Evolutionary conservation across 2,888 invertebrate species (phyloP).

Genomic region (Erpobdella octoculata): DNA sequence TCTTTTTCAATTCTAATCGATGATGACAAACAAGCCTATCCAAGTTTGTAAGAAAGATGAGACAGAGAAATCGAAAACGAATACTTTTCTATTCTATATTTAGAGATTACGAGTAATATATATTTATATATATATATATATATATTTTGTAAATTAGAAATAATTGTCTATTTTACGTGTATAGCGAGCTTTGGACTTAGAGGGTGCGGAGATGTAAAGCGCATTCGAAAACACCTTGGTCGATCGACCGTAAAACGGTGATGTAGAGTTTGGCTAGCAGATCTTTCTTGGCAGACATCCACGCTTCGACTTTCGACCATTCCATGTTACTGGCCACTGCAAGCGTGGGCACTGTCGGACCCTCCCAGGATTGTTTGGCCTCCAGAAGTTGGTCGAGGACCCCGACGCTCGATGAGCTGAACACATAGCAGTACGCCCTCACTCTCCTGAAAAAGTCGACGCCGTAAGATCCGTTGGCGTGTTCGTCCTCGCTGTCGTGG

Average conservation of each 20-base stretch:
- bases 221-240: neutral
- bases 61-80: no score
- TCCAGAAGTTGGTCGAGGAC: conserved; percentile 17
- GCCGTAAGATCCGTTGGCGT: neutral
- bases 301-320: neutral
- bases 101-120: no score
- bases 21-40: no score
- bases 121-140: no score
- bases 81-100: no score
- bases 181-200: no score
- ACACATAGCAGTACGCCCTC: conserved; percentile 2
- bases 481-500: conserved; percentile 5
- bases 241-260: neutral
- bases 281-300: neutral
- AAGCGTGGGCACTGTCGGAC: neutral
- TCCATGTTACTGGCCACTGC: neutral
- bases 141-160: no score
- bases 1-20: no score
- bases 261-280: conserved; percentile 8
- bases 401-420: neutral
- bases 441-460: conserved; percentile 27
- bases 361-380: conserved; percentile 20
- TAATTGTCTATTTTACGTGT: no score
- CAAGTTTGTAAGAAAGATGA: no score
- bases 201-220: neutral